Evolutionary conservation across 53 echinoderm and acorn worm genomes (phyloP).

Genomic region (Paelopatides confundens): DNA sequence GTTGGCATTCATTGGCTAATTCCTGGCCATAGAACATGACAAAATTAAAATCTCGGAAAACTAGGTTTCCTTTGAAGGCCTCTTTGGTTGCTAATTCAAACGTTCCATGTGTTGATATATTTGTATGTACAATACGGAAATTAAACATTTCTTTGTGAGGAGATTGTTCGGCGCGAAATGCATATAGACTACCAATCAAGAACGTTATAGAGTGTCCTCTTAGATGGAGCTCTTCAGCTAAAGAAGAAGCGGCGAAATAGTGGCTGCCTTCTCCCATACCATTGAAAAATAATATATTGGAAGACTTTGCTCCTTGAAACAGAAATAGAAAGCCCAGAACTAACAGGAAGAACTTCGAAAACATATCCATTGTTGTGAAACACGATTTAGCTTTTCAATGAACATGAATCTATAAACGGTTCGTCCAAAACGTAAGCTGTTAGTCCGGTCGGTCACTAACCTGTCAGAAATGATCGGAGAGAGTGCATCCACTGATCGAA

Average conservation of each 20-base stretch:
- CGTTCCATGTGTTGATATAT: background rate
- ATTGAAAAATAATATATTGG: slow-evolving; percentile 20
- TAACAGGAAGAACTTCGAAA: too few relatives aligned
- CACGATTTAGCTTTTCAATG: too few relatives aligned
- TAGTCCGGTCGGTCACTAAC: too few relatives aligned
- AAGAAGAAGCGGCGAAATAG: slow-evolving; percentile 40
- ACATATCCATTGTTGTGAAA: too few relatives aligned
- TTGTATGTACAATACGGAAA: background rate
- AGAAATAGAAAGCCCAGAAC: too few relatives aligned
- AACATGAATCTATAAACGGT: too few relatives aligned
- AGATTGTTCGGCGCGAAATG: background rate
- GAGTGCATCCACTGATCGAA: too few relatives aligned
- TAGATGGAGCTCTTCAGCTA: slow-evolving; percentile 49
- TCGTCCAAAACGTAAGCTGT: too few relatives aligned
- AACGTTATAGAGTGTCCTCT: slow-evolving; percentile 57
- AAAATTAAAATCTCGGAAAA: background rate
- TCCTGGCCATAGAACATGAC: background rate
- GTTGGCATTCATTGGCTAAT: background rate
- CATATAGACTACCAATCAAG: too few relatives aligned
- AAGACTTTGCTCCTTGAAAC: too few relatives aligned
- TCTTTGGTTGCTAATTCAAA: background rate
- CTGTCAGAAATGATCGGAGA: too few relatives aligned
- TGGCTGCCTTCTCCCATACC: slow-evolving; percentile 64
- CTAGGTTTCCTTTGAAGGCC: too few relatives aligned
- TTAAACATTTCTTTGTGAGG: slow-evolving; percentile 6